A percentile compares a stretch with the other conserved stretches of the same genome.
Evolutionary conservation across 2,797 vertebrate species (phyloP).

Genomic region (Myotis vivesi): DNA sequence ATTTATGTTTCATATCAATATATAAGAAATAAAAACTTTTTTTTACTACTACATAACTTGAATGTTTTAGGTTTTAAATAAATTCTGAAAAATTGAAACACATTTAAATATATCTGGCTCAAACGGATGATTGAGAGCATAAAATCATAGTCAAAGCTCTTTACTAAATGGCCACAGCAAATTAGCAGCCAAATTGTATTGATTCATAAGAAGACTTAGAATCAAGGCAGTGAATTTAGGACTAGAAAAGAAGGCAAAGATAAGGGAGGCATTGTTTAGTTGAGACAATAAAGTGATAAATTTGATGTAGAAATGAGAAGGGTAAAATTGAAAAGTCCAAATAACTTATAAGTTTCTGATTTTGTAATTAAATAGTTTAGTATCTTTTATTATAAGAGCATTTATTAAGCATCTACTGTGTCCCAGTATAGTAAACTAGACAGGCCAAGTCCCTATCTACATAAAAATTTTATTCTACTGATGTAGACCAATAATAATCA

Average conservation of each 20-base stretch:
- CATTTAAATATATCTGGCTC: neutral
- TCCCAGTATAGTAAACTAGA: neutral
- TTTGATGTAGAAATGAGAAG: neutral
- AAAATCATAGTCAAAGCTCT: neutral
- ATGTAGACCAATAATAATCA: neutral
- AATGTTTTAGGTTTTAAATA: neutral
- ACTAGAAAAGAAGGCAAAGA: neutral
- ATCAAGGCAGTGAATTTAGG: neutral
- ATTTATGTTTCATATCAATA: neutral
- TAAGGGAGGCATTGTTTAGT: neutral
- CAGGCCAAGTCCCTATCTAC: neutral
- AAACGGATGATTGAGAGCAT: neutral
- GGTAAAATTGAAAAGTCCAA: neutral
- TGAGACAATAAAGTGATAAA: neutral
- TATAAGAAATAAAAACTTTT: neutral
- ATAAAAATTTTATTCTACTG: neutral
- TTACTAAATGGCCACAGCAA: neutral
- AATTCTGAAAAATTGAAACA: neutral
- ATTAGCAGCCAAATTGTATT: neutral
- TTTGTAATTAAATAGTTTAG: neutral
- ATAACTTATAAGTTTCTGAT: neutral
- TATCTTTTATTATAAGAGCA: neutral
- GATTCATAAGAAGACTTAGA: neutral
- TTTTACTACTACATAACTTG: neutral
- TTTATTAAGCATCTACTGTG: neutral